A percentile compares a stretch with the other conserved stretches of the same genome.
Evolutionary conservation across 2,797 vertebrate species (phyloP).

Genomic region (Gambelia wislizenii): DNA sequence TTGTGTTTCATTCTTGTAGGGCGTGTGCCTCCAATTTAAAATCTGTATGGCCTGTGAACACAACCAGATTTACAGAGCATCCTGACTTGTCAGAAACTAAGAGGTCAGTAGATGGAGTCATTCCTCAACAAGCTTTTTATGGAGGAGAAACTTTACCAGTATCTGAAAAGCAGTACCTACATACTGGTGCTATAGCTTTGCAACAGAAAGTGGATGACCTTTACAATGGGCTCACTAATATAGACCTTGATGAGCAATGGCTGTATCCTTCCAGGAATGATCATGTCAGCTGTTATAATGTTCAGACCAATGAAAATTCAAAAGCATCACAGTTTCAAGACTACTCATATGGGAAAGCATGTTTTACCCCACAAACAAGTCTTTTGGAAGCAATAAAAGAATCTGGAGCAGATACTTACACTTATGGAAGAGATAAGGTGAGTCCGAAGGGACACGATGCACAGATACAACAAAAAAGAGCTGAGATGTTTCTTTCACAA

Average conservation of each 20-base stretch:
- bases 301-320: constrained; percentile 73
- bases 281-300: constrained; percentile 72
- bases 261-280: constrained; percentile 78
- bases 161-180: constrained; percentile 76
- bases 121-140: constrained; percentile 79
- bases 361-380: constrained; percentile 75
- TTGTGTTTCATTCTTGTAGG: constrained; percentile 78
- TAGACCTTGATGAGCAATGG: constrained; percentile 82
- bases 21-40: constrained; percentile 81
- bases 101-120: constrained; percentile 74
- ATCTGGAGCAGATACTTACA: constrained; percentile 70
- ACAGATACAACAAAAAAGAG: constrained; percentile 75
- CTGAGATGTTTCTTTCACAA: constrained; percentile 75
- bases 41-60: constrained; percentile 85
- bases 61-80: constrained; percentile 77
- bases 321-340: constrained; percentile 81
- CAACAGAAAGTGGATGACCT: constrained; percentile 81
- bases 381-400: constrained; percentile 77
- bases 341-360: constrained; percentile 75
- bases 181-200: constrained; percentile 67
- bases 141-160: constrained; percentile 70
- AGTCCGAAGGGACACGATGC: constrained; percentile 75
- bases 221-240: constrained; percentile 74
- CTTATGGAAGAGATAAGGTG: constrained; percentile 77
- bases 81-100: constrained; percentile 83